These are phyloP conservation scores for Melinaea marsaeus DNA, from an alignment of 2,888 invertebrate species.

Conservation along the genomic window DNA sequence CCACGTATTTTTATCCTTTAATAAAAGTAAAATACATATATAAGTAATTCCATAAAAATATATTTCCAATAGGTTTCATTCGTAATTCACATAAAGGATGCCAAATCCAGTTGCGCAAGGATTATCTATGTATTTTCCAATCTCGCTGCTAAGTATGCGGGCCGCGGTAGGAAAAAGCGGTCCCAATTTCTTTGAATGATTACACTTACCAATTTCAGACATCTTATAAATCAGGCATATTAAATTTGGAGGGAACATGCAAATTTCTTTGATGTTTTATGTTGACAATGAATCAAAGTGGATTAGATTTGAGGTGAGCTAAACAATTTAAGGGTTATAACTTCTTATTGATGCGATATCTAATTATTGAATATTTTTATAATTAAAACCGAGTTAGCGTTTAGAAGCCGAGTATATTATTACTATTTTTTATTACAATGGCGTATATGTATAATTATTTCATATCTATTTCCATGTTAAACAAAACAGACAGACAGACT, in stretches of 20 bases:
- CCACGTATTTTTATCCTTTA: too few relatives aligned
- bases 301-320: slow-evolving; percentile 2
- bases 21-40: too few relatives aligned
- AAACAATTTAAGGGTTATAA: neutral
- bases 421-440: too few relatives aligned
- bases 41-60: too few relatives aligned
- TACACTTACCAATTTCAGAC: slow-evolving; percentile 43
- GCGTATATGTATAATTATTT: too few relatives aligned
- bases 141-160: slow-evolving; percentile 55
- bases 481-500: too few relatives aligned
- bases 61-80: too few relatives aligned
- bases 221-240: slow-evolving; percentile 19
- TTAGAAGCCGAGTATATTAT: too few relatives aligned
- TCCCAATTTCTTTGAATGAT: slow-evolving; percentile 57
- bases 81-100: slow-evolving; percentile 9
- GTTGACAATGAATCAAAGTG: slow-evolving; percentile 1
- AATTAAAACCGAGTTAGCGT: too few relatives aligned
- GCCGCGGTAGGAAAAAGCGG: slow-evolving; percentile 40
- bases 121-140: slow-evolving; percentile 42
- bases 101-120: slow-evolving; percentile 26
- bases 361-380: too few relatives aligned
- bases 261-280: slow-evolving; percentile 5
- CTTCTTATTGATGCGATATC: too few relatives aligned
- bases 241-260: slow-evolving; percentile 10
- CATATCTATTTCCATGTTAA: too few relatives aligned